These are phyloP conservation scores for Saccostrea echinata DNA, from an alignment of 1,140 invertebrate genomes.

Conservation along the genomic window DNA sequence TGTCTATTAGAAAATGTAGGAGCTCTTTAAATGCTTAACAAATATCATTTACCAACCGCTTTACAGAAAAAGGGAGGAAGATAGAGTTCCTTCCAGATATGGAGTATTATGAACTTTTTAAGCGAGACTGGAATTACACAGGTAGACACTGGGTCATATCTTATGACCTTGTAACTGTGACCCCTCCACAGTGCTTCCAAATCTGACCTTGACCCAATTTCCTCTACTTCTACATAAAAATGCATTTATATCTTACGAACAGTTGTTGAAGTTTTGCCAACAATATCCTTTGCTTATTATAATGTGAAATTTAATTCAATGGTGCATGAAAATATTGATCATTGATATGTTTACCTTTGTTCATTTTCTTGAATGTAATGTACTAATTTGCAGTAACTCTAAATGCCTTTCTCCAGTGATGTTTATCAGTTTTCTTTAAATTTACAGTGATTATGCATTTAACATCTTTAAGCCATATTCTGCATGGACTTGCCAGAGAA, in stretches of 20 bases:
- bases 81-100: background rate
- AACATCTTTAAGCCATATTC: no score
- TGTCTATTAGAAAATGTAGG: no score
- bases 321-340: background rate
- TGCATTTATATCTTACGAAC: background rate
- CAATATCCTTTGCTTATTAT: no score
- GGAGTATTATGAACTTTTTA: slow-evolving; percentile 45
- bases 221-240: background rate
- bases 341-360: no score
- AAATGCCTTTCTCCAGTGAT: no score
- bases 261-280: background rate
- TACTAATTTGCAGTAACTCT: no score
- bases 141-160: background rate
- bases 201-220: slow-evolving; percentile 15
- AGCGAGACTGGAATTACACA: slow-evolving; percentile 12
- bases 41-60: background rate
- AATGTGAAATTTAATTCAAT: no score
- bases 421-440: no score
- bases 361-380: no score
- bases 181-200: background rate
- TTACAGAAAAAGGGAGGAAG: slow-evolving; percentile 46
- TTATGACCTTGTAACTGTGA: background rate
- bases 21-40: no score
- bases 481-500: background rate
- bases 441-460: no score